These are phyloP conservation scores for Poeciliopsis paucimaculata DNA, from an alignment of 2,797 vertebrate genomes.

Conservation along the genomic window DNA sequence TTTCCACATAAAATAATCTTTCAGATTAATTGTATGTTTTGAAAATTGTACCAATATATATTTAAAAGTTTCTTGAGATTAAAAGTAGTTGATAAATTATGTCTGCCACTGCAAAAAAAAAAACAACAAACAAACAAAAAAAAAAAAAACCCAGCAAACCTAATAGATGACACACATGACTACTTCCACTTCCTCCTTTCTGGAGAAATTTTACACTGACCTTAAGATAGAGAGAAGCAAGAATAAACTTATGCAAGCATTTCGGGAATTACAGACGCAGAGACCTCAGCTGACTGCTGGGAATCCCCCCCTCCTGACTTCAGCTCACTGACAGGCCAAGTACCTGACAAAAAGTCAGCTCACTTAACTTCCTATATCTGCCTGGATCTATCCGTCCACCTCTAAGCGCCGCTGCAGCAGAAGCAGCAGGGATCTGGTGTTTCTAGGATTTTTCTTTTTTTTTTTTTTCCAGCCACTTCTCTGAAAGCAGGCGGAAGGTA, in stretches of 20 bases:
- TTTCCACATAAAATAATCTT: not conserved
- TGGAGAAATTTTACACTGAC: slow-evolving; percentile 21
- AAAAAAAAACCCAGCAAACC: slow-evolving; percentile 8
- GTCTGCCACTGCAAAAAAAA: not conserved
- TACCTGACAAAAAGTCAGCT: slow-evolving; percentile 44
- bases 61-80: not conserved
- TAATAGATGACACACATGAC: slow-evolving; percentile 52
- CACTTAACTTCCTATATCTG: slow-evolving; percentile 30
- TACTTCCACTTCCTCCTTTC: slow-evolving; percentile 71
- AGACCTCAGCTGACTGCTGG: slow-evolving; percentile 70
- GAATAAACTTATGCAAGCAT: slow-evolving; percentile 75
- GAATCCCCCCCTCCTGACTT: slow-evolving; percentile 58
- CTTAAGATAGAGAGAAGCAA: slow-evolving; percentile 52
- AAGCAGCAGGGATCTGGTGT: not conserved
- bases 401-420: slow-evolving; percentile 14
- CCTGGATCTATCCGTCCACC: slow-evolving; percentile 39
- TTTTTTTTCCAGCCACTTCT: not conserved
- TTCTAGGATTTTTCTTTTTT: slow-evolving; percentile 33
- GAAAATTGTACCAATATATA: not conserved
- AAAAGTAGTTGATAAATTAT: not conserved
- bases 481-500: slow-evolving; percentile 48
- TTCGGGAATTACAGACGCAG: slow-evolving; percentile 72
- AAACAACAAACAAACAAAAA: not conserved
- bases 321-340: slow-evolving; percentile 56
- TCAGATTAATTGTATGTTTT: not conserved